Evolutionary conservation across 2,113 vertebrate genomes (phyloP).

Genomic region (Pardalotus punctatus): DNA sequence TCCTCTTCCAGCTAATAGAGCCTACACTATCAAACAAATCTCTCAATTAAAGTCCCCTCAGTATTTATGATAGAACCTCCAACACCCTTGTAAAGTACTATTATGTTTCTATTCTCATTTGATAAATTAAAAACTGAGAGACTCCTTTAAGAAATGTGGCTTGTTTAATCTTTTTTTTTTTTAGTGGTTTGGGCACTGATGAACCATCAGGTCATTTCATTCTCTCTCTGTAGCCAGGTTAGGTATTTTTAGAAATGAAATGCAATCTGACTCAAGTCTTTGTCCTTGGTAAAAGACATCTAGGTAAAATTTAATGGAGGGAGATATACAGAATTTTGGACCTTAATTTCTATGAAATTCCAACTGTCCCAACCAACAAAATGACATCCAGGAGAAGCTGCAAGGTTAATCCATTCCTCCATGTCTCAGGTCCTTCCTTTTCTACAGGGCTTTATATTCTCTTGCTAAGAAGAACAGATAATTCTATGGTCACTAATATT

Average conservation of each 20-base stretch:
- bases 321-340: neutral
- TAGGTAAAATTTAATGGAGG: neutral
- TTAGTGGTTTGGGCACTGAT: neutral
- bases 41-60: neutral
- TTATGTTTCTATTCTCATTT: neutral
- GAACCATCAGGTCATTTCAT: neutral
- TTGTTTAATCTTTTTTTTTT: neutral
- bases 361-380: neutral
- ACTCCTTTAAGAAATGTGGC: neutral
- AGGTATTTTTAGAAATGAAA: neutral
- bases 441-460: neutral
- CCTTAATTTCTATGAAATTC: neutral
- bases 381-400: neutral
- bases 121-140: neutral
- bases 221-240: neutral
- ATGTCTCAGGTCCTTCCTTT: neutral
- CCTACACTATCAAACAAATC: neutral
- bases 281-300: neutral
- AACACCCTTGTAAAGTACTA: neutral
- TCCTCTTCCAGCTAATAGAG: neutral
- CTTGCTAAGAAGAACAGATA: neutral
- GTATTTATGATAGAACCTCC: neutral
- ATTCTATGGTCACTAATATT: neutral
- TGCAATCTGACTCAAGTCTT: neutral
- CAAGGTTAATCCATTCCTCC: neutral